A percentile compares a stretch with the other conserved stretches of the same genome.
phyloP scores from a whole-genome alignment of 2,888 invertebrate species.

The Dicyrtoma fusca region DNA sequence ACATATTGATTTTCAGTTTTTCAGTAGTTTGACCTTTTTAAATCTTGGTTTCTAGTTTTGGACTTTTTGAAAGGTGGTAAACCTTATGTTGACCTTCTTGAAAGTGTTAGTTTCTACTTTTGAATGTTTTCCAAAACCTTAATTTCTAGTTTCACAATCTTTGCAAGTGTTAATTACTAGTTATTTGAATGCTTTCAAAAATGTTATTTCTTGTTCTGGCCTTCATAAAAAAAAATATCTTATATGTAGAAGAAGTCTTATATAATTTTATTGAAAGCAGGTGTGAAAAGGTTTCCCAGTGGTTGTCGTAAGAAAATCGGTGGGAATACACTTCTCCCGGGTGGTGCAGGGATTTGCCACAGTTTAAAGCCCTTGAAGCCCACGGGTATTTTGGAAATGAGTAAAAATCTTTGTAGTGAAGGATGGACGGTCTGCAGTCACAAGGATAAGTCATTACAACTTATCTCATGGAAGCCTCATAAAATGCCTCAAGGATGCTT shows the following conservation, averaged over 20 bases:
- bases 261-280: neutral
- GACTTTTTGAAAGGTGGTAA: too few species aligned
- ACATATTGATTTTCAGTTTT: too few species aligned
- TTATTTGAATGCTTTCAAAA: too few species aligned
- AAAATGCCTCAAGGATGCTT: constrained; percentile 51
- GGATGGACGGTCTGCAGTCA: constrained; percentile 50
- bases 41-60: too few species aligned
- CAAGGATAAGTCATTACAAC: constrained; percentile 45
- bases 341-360: constrained; percentile 46
- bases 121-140: too few species aligned
- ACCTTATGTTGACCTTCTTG: too few species aligned
- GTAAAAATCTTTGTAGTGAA: constrained; percentile 47
- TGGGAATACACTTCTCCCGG: constrained; percentile 43
- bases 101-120: too few species aligned
- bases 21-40: too few species aligned
- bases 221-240: too few species aligned
- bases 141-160: too few species aligned
- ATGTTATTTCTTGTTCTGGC: too few species aligned
- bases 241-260: neutral
- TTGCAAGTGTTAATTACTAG: too few species aligned
- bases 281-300: constrained; percentile 29
- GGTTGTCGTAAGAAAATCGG: constrained; percentile 49
- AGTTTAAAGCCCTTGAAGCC: constrained; percentile 50
- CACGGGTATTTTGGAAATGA: constrained; percentile 41
- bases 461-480: constrained; percentile 50